Conservation (phyloP, 2,797 vertebrate genomes). For the Chrysocyon brachyurus region DNA sequence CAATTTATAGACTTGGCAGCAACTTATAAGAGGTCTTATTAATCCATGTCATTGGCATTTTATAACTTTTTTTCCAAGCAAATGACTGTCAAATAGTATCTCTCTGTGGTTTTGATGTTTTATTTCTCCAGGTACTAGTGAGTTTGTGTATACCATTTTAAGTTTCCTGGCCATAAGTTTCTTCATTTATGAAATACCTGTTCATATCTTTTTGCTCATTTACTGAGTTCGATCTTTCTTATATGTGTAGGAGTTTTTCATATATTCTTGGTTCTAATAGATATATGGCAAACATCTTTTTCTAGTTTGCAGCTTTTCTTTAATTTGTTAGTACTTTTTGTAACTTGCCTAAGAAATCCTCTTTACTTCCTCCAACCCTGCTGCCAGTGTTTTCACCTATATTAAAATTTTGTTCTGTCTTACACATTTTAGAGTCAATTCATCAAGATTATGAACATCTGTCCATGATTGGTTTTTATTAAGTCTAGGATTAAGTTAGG, state of each 20-base stretch:
- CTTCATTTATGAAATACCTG: slow-evolving; percentile 8
- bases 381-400: background rate
- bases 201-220: background rate
- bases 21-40: background rate
- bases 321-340: slow-evolving; percentile 43
- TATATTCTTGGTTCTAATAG: slow-evolving; percentile 1
- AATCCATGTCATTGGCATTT: slow-evolving; percentile 1
- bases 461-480: background rate
- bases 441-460: background rate
- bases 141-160: background rate
- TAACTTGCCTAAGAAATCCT: slow-evolving; percentile 30
- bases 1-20: background rate
- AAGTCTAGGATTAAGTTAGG: slow-evolving; percentile 57
- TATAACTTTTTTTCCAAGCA: background rate
- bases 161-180: background rate
- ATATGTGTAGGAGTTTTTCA: background rate
- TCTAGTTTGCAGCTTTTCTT: slow-evolving; percentile 1
- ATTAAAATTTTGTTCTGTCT: slow-evolving; percentile 37
- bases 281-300: background rate
- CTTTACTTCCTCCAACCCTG: background rate
- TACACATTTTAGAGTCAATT: slow-evolving; percentile 41
- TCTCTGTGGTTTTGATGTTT: slow-evolving; percentile 19
- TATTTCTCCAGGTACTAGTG: background rate
- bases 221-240: slow-evolving; percentile 3
- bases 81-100: background rate